Evolutionary conservation across 2,888 invertebrate species (phyloP).

Genomic region (Tenthredo mesomela): DNA sequence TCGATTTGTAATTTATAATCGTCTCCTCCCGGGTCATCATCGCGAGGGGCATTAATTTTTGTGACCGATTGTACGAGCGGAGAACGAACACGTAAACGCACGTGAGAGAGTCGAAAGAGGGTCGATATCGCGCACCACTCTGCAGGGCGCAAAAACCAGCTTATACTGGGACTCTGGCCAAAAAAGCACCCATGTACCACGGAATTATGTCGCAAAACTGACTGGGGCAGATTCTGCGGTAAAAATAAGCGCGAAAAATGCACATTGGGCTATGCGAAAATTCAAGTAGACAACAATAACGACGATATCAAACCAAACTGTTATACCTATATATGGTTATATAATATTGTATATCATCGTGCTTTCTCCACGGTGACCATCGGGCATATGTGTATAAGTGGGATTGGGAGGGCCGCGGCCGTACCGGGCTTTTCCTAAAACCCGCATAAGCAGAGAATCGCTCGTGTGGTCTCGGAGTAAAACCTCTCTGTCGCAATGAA

Average conservation of each 20-base stretch:
- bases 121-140: constrained; percentile 71
- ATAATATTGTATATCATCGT: not conserved
- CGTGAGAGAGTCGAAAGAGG: constrained; percentile 54
- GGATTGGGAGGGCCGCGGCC: not conserved
- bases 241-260: not conserved
- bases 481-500: not conserved
- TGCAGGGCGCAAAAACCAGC: constrained; percentile 66
- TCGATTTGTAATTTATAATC: not conserved
- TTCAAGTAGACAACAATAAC: not conserved
- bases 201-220: constrained; percentile 31
- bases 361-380: not conserved
- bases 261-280: not conserved
- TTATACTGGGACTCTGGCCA: constrained; percentile 64
- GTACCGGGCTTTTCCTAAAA: constrained; percentile 5
- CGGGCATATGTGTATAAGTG: not conserved
- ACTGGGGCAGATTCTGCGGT: constrained; percentile 45
- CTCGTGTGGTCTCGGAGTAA: not conserved
- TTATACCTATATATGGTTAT: not conserved
- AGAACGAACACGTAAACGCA: constrained; percentile 32
- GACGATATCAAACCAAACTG: not conserved
- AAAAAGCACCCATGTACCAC: constrained; percentile 59
- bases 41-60: constrained; percentile 24
- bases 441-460: constrained; percentile 4
- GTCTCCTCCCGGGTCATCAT: not conserved
- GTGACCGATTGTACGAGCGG: constrained; percentile 22